Evolutionary conservation across 2,797 vertebrate species (phyloP).

Genomic region (Sorex maritimensis): DNA sequence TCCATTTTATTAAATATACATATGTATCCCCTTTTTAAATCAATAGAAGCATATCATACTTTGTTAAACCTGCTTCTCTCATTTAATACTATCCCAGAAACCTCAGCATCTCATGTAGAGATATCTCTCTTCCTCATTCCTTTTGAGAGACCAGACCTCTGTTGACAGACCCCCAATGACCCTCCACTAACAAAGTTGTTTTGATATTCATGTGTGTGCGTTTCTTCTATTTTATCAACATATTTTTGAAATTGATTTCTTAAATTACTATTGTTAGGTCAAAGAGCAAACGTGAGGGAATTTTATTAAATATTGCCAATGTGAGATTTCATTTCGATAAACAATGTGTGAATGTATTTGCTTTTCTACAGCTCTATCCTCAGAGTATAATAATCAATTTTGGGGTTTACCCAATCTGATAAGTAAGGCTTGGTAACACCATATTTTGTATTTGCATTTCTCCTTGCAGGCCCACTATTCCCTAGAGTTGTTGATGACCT

Average conservation of each 20-base stretch:
- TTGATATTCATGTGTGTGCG: neutral
- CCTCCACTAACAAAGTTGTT: too few relatives aligned
- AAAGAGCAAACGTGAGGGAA: neutral
- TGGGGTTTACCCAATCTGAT: neutral
- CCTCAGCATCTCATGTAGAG: too few relatives aligned
- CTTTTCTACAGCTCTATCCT: neutral
- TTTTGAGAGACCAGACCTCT: too few relatives aligned
- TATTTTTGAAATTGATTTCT: neutral
- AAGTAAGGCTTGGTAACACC: neutral
- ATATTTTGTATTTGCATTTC: slow-evolving; percentile 19
- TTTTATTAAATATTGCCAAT: neutral
- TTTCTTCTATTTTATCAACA: neutral
- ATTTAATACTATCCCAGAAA: neutral
- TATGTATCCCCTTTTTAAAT: neutral
- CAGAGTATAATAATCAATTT: too few relatives aligned
- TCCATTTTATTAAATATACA: neutral
- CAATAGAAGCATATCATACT: neutral
- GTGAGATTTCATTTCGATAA: neutral
- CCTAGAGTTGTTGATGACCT: neutral
- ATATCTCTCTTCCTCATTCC: too few relatives aligned
- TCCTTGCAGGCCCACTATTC: neutral
- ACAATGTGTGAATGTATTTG: too few relatives aligned
- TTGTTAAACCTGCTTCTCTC: neutral
- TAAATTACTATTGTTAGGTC: neutral
- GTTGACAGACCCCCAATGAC: neutral